These are phyloP conservation scores for Stomatorhinus ivindoensis DNA, from an alignment of 2,113 vertebrate genomes.

Conservation along the genomic window DNA sequence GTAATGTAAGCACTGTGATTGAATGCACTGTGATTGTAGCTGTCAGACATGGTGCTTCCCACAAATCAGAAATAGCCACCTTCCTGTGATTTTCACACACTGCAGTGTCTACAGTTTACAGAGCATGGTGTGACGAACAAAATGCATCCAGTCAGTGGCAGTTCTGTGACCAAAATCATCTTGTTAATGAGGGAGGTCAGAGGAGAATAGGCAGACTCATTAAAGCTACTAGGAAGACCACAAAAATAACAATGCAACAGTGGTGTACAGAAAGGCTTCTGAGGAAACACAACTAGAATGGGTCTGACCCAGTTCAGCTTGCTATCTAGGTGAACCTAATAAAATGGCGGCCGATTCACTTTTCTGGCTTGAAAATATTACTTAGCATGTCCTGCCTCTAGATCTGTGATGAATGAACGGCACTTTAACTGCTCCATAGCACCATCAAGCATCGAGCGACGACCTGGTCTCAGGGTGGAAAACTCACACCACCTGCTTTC, in stretches of 20 bases:
- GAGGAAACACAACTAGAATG: background rate
- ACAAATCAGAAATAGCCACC: background rate
- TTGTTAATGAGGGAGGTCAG: background rate
- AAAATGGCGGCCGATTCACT: background rate
- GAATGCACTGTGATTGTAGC: background rate
- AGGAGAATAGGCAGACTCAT: background rate
- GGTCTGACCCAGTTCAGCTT: background rate
- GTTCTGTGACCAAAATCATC: background rate
- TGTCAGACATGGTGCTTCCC: background rate
- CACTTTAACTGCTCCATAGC: conserved; percentile 99
- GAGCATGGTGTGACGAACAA: background rate
- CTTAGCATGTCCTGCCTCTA: conserved; percentile 86
- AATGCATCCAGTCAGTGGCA: background rate
- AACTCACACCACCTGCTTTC: conserved; percentile 60
- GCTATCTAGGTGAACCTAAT: background rate
- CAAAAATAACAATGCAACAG: background rate
- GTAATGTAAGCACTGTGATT: background rate
- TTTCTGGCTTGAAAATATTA: conserved; percentile 58
- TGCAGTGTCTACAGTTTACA: background rate
- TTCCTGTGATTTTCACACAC: background rate
- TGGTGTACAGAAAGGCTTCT: background rate
- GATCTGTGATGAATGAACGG: conserved; percentile 97
- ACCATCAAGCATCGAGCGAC: conserved; percentile 99
- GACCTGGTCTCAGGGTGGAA: conserved; percentile 83
- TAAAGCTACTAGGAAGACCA: background rate